These are phyloP conservation scores for Ryuthela nishihirai DNA, from an alignment of 2,888 invertebrate genomes.

Conservation along the genomic window DNA sequence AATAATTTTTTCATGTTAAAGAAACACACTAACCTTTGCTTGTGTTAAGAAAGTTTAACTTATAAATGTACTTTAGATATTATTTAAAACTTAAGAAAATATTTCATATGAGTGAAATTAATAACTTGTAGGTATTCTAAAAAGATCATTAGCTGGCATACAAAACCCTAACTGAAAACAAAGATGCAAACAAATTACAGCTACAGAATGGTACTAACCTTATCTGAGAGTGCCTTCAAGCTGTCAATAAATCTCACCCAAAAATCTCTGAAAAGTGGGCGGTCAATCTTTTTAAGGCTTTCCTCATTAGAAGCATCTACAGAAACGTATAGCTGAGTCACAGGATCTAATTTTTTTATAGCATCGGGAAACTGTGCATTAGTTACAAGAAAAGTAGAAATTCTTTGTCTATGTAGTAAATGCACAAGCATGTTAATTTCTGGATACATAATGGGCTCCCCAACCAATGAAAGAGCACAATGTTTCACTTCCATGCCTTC, in stretches of 20 bases:
- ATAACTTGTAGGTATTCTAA: no score
- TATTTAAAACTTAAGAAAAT: no score
- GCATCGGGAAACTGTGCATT: constrained; percentile 61
- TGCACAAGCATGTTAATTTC: constrained; percentile 56
- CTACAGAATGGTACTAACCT: constrained; percentile 43
- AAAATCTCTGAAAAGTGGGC: constrained; percentile 59
- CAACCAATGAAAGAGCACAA: constrained; percentile 60
- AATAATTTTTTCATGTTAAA: no score
- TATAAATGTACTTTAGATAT: no score
- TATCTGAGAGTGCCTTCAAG: constrained; percentile 55
- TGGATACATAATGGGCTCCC: constrained; percentile 62
- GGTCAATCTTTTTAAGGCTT: constrained; percentile 58
- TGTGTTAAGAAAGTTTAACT: no score
- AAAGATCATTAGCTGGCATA: neutral
- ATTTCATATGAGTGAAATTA: no score
- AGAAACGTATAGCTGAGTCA: constrained; percentile 60
- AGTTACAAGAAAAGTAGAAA: constrained; percentile 60
- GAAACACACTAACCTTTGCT: no score
- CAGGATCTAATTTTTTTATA: constrained; percentile 55
- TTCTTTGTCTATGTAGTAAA: constrained; percentile 54
- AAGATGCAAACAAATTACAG: neutral
- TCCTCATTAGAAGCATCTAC: constrained; percentile 60
- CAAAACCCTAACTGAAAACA: neutral
- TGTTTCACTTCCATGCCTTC: constrained; percentile 56
- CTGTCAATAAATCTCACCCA: constrained; percentile 58